Conservation (phyloP, 2,113 vertebrate species). For the Marmota monax region DNA sequence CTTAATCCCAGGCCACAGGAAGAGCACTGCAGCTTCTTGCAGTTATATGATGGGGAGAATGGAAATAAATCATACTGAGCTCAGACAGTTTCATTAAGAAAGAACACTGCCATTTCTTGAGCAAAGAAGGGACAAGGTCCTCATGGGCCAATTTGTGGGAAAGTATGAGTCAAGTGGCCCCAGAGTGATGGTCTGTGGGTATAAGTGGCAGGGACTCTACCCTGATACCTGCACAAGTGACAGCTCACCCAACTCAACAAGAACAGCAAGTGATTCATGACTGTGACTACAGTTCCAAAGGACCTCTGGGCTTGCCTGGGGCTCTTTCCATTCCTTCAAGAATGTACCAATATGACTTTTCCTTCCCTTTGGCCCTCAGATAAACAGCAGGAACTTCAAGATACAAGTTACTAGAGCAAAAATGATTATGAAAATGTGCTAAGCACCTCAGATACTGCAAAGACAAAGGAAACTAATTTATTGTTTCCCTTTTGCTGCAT, state of each 20-base stretch:
- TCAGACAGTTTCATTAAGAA: neutral
- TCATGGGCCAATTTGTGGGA: neutral
- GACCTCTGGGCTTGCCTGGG: neutral
- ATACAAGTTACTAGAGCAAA: neutral
- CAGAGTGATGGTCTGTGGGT: neutral
- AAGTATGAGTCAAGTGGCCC: neutral
- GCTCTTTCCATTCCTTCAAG: neutral
- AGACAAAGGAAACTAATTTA: neutral
- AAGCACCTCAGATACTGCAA: neutral
- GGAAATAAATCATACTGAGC: too few species aligned
- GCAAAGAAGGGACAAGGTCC: neutral
- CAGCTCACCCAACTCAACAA: constrained; percentile 75
- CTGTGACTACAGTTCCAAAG: neutral
- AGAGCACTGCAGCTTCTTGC: neutral
- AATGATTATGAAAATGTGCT: too few species aligned
- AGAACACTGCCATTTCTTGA: neutral
- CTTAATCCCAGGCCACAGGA: neutral
- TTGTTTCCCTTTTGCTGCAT: neutral
- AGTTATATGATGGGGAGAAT: too few species aligned
- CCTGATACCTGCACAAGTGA: neutral
- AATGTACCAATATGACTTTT: neutral
- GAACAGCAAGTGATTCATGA: constrained; percentile 86
- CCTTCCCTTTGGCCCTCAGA: constrained; percentile 78
- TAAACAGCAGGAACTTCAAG: neutral
- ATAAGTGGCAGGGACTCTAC: neutral